Evolutionary conservation across 1,140 invertebrate species (phyloP).

Genomic region (Zaprionus africanus): DNA sequence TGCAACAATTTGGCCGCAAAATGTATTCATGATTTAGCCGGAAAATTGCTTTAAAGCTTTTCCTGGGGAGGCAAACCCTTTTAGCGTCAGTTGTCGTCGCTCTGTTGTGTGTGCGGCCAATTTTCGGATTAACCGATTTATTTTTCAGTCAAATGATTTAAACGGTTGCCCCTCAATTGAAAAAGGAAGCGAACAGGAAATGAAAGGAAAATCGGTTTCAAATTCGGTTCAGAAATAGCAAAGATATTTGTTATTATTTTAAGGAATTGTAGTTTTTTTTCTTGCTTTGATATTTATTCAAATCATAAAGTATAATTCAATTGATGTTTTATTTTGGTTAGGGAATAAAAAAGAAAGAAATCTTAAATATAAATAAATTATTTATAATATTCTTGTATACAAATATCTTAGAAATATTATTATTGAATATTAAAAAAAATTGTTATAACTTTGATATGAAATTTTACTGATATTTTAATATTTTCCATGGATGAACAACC

Average conservation of each 20-base stretch:
- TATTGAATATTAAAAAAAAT: too few species aligned
- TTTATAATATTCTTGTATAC: too few species aligned
- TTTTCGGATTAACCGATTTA: conserved; percentile 83
- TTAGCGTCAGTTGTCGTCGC: conserved; percentile 13
- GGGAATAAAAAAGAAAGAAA: too few species aligned
- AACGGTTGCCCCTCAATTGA: conserved; percentile 11
- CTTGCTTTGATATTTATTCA: too few species aligned
- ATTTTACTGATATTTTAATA: background rate
- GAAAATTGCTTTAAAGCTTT: conserved; percentile 72
- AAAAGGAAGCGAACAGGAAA: conserved; percentile 9
- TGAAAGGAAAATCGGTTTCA: background rate
- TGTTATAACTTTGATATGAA: background rate
- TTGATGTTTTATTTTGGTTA: too few species aligned
- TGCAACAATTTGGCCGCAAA: conserved; percentile 83
- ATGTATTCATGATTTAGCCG: conserved; percentile 79
- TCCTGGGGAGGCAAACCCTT: conserved; percentile 43
- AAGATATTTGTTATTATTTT: background rate
- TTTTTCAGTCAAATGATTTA: conserved; percentile 52
- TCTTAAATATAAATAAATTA: too few species aligned
- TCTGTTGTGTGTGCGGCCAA: conserved; percentile 53
- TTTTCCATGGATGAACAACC: background rate
- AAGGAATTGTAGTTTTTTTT: background rate
- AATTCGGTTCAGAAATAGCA: background rate
- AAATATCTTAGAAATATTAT: too few species aligned
- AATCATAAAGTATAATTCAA: too few species aligned